Conservation (phyloP, 1,140 invertebrate genomes). For the Drosophila azteca region DNA sequence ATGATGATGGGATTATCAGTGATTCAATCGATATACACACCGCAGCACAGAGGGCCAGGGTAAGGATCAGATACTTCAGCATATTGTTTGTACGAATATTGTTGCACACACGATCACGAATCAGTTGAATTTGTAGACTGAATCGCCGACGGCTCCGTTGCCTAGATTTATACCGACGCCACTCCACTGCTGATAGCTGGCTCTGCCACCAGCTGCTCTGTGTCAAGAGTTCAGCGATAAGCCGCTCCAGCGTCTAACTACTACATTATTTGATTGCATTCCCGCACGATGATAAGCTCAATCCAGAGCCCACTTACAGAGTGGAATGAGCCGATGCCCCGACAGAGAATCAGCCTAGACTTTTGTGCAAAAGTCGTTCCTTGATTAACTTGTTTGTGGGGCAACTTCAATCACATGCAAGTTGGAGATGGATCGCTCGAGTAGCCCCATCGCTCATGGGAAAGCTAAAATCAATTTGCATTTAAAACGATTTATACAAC, state of each 20-base stretch:
- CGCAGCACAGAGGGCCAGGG: conserved; percentile 63
- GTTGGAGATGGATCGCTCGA: too few relatives aligned
- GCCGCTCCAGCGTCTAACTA: conserved; percentile 11
- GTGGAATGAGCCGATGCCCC: background rate
- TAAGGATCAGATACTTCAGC: conserved; percentile 66
- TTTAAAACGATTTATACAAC: too few relatives aligned
- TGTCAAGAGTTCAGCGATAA: conserved; percentile 73
- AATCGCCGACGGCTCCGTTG: conserved; percentile 15
- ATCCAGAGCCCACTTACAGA: background rate
- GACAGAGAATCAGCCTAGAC: conserved; percentile 24
- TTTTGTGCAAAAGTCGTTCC: conserved; percentile 37
- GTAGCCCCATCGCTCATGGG: too few relatives aligned
- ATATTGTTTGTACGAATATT: conserved; percentile 32
- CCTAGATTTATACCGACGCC: conserved; percentile 51
- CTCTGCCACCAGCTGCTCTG: conserved; percentile 29
- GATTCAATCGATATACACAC: conserved; percentile 49
- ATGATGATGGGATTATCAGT: background rate
- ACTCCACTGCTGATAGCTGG: conserved; percentile 1
- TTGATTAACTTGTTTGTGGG: conserved; percentile 46
- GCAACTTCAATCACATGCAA: conserved; percentile 15
- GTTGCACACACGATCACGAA: conserved; percentile 30
- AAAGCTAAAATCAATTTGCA: too few relatives aligned
- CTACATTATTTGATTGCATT: conserved; percentile 17
- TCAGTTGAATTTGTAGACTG: conserved; percentile 37
- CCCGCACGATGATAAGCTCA: conserved; percentile 24